Evolutionary conservation across 2,113 vertebrate genomes (phyloP).

Genomic region (Chelonoidis abingdonii): DNA sequence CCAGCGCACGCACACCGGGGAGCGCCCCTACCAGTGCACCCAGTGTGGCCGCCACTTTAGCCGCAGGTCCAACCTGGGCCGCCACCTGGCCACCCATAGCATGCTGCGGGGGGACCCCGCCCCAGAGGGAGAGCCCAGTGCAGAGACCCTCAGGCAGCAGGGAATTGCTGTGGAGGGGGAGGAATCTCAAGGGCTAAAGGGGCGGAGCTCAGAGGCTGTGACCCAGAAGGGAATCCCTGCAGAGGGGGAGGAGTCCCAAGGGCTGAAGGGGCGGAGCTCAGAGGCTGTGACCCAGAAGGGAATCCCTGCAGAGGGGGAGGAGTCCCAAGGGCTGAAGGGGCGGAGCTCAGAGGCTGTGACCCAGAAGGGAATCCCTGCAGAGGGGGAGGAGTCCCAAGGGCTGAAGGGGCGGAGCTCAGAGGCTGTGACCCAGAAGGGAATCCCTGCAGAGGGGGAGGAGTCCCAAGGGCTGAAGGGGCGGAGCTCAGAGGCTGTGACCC

Average conservation of each 20-base stretch:
- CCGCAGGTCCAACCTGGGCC: background rate
- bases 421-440: background rate
- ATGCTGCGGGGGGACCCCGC: too few relatives aligned
- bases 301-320: too few relatives aligned
- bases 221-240: too few relatives aligned
- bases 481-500: background rate
- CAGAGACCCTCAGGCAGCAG: too few relatives aligned
- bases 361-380: too few relatives aligned
- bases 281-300: too few relatives aligned
- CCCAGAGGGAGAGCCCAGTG: background rate
- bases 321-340: too few relatives aligned
- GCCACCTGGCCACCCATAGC: background rate
- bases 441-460: background rate
- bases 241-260: accelerated
- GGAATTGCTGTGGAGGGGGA: background rate
- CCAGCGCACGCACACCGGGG: slow-evolving; percentile 35
- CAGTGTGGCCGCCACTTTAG: background rate
- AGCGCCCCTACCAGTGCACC: background rate
- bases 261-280: too few relatives aligned
- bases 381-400: too few relatives aligned
- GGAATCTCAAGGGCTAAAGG: background rate
- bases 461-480: too few relatives aligned
- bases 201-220: background rate
- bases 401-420: too few relatives aligned
- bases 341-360: too few relatives aligned